Percentiles rank a stretch among this genome's conserved stretches.
Evolutionary conservation across 1,140 invertebrate genomes (phyloP).

Genomic region (Cataglyphis hispanica): DNA sequence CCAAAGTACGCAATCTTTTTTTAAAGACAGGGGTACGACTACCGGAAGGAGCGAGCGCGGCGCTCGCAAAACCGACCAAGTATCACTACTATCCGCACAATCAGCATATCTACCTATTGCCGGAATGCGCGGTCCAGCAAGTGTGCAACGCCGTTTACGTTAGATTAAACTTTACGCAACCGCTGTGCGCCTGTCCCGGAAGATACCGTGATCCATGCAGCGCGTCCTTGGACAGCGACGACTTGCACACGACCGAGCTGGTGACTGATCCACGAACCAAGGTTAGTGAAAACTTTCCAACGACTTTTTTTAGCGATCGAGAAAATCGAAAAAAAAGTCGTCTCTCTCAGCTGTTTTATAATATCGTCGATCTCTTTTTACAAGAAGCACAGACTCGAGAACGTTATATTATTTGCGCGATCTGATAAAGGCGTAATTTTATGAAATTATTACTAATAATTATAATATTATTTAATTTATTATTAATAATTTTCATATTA

Average conservation of each 20-base stretch:
- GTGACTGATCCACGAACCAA: slow-evolving; percentile 93
- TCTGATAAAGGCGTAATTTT: no score
- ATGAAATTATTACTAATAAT: no score
- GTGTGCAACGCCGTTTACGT: slow-evolving; percentile 97
- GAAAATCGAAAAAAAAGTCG: background rate
- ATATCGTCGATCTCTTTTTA: no score
- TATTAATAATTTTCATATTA: no score
- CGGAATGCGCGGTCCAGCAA: slow-evolving; percentile 97
- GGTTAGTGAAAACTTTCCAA: slow-evolving; percentile 86
- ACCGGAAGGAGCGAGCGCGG: slow-evolving; percentile 89
- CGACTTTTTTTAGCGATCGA: background rate
- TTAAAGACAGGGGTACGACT: slow-evolving; percentile 91
- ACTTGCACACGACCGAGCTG: slow-evolving; percentile 96
- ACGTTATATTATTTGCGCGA: no score
- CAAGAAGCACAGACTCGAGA: no score
- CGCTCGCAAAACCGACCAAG: slow-evolving; percentile 93
- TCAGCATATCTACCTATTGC: slow-evolving; percentile 95
- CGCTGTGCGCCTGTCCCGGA: slow-evolving; percentile 95
- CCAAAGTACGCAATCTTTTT: slow-evolving; percentile 26
- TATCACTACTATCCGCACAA: slow-evolving; percentile 98
- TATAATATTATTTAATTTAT: no score
- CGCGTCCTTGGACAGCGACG: slow-evolving; percentile 94
- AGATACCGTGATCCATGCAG: slow-evolving; percentile 95
- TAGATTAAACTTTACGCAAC: slow-evolving; percentile 96
- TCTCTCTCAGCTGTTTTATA: background rate